Conservation (phyloP, 2,888 invertebrate species). For the Hemithea aestivaria region DNA sequence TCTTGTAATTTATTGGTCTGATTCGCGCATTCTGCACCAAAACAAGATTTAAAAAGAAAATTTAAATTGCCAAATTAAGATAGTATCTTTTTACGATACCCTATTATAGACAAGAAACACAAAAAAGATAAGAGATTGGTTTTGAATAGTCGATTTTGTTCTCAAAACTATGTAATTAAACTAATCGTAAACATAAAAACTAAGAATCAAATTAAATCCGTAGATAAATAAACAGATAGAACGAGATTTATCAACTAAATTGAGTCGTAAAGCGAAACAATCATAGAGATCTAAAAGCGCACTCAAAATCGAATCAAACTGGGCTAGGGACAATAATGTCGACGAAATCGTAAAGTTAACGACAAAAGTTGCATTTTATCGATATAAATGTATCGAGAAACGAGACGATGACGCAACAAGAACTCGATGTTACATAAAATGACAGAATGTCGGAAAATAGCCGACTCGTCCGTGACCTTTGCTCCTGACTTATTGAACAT, state of each 20-base stretch:
- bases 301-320: conserved; percentile 19
- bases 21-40: no score
- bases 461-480: conserved; percentile 21
- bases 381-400: conserved; percentile 1
- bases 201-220: conserved; percentile 1
- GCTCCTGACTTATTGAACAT: not conserved
- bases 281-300: conserved; percentile 16
- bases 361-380: conserved; percentile 15
- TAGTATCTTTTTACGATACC: no score
- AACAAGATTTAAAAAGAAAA: no score
- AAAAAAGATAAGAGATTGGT: no score
- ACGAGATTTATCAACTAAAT: conserved; percentile 7
- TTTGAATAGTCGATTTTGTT: no score
- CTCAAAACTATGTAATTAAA: no score
- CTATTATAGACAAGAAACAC: no score
- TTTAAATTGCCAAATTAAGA: no score
- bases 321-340: conserved; percentile 19
- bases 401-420: conserved; percentile 23
- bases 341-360: conserved; percentile 13
- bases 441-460: conserved; percentile 19
- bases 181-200: no score
- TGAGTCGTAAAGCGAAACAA: conserved; percentile 19
- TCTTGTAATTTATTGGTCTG: no score
- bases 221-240: conserved; percentile 1
- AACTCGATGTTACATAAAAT: conserved; percentile 16